Evolutionary conservation across 2,888 invertebrate species (phyloP), one percentile per base, ranked within the genome.

Genomic region (Brachypalpus laphriformis): DNA sequence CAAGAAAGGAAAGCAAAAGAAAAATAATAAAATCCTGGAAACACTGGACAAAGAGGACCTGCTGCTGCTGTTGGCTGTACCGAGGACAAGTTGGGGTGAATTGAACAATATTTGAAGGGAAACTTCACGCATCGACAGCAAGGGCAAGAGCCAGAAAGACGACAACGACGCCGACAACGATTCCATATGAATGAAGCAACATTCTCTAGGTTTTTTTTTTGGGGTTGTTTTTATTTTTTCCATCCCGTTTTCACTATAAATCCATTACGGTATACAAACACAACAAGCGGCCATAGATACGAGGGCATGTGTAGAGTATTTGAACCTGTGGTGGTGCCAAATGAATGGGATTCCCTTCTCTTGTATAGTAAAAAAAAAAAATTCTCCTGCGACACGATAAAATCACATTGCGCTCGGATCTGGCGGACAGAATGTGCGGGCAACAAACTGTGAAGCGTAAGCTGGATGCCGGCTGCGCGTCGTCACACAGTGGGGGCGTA

Each of bases 331-430:
- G 72, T 82, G 47, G 61, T 63, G 42, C 40, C 31, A 63, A 18
- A 77, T 82, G 82, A 83, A 83, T 83, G 83, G 74, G 74, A 74
- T 74, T 78, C 61, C 72, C 61, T 76, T 37, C 54, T 28, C 14
- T 61, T 49, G 66, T 57, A 49, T 56, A 70, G 20, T 25, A 54
- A 59, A 70, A 51, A 49, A 8, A 8, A 31, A 31, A 34, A 9
- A 34, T 68, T 47, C 54, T 8, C 56, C 40, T 57, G 25, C 54
- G 45, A 54, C 14, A 72, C 47, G 49, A 80, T 63, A 63, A 78
- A 75, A 74, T 74, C 68, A 68, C 63, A 74, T 68, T 78, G 59
- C 61, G 77, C 72, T 66, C 37, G 31, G 49, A 37, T 68, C 16
- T n/a, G n/a, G n/a, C 54, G 42, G 11, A 75, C 57, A 31, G 5